Evolutionary conservation across 2,113 vertebrate species (phyloP), one percentile per base, ranked within the genome.

Genomic region (Takifugu bimaculatus): DNA sequence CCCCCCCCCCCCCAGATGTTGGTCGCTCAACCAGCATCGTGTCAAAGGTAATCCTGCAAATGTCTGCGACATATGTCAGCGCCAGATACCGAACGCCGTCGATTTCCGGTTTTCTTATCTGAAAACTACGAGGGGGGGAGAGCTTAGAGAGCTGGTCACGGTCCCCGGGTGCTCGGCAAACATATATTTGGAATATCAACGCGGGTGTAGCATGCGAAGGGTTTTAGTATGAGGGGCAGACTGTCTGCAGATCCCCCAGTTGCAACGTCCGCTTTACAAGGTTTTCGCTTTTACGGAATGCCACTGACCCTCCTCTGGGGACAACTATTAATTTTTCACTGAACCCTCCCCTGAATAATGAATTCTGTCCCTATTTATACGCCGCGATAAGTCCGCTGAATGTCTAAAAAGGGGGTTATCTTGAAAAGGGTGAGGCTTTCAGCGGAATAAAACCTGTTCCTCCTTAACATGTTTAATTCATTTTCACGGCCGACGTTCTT

Each of bases 341-440:
- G 74, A 85, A 88, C 83, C 87, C 83, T 83, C 82, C 82, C 60
- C 65, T 87, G 85, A 90, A 88, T 88, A 88, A 90, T 87, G 80
- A 89, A 90, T 86, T 82, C 72, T 85, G 85, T 85, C 81, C n/a
- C 85, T 85, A 85, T 89, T 86, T 89, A 84, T 87, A 85, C 27
- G 72, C 82, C 61, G 77, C 79, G 83, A 87, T 88, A 89, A 86
- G 83, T 86, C 85, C 76, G 72, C 70, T 81, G 77, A 81, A 87
- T 85, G 83, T 84, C 84, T 87, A 81, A 85, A 88, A 86, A 81
- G 79, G 78, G 32, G 78, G 76, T 88, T 88, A 86, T 83, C 73
- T 73, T 75, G 74, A 82, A 85, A 86, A 84, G 83, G 83, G 71
- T 83, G 79, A 75, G 50, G 81, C 80, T 86, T 85, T 85, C 83